Evolutionary conservation across 2,888 invertebrate species (phyloP).

Genomic region (Papilio elwesi): DNA sequence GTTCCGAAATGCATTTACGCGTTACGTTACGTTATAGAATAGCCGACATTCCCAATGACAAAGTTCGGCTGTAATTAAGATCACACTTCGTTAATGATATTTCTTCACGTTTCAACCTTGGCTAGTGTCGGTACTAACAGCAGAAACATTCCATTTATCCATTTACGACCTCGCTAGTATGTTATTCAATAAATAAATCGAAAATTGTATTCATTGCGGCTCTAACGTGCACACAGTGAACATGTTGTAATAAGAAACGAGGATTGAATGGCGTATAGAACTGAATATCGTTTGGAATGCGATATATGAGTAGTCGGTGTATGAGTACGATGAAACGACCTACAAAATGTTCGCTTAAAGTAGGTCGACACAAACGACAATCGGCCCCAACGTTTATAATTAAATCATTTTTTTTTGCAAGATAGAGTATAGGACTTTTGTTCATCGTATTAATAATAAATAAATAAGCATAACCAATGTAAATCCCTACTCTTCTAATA

Average conservation of each 20-base stretch:
- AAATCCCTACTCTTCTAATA: too few species aligned
- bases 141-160: constrained; percentile 46
- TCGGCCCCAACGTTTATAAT: constrained; percentile 42
- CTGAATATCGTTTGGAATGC: constrained; percentile 37
- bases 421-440: constrained; percentile 15
- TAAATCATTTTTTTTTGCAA: constrained; percentile 53
- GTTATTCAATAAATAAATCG: neutral
- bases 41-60: constrained; percentile 34
- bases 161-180: constrained; percentile 24
- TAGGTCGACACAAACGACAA: constrained; percentile 62
- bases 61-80: constrained; percentile 58
- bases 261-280: constrained; percentile 15
- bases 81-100: constrained; percentile 55
- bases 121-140: constrained; percentile 47
- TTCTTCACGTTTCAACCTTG: constrained; percentile 57
- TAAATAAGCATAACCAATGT: neutral
- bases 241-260: constrained; percentile 2
- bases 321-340: constrained; percentile 72
- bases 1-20: constrained; percentile 36
- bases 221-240: neutral
- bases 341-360: constrained; percentile 71
- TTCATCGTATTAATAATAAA: constrained; percentile 17
- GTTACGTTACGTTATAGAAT: constrained; percentile 29
- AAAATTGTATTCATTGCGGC: constrained; percentile 24
- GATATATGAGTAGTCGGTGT: constrained; percentile 57